phyloP scores from a whole-genome alignment of 2,888 invertebrate species.

The Conistra vaccinii region DNA sequence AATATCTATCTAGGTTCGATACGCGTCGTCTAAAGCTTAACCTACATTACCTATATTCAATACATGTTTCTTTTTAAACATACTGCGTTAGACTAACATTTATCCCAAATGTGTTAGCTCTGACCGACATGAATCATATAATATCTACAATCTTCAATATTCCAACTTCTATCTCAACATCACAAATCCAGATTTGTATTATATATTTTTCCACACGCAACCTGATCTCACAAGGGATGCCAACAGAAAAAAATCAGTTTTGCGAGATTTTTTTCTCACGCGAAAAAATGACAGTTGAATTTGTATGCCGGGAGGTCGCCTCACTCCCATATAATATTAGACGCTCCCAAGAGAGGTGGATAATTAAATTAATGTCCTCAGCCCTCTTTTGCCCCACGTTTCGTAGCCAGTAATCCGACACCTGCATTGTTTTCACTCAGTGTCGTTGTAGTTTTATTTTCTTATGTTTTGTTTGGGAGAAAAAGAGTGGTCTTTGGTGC shows the following conservation, averaged over 20 bases:
- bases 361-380: conserved; percentile 90
- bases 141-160: background rate
- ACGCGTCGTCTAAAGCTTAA: too few species aligned
- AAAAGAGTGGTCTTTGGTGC: conserved; percentile 44
- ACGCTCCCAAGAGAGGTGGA: conserved; percentile 84
- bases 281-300: conserved; percentile 89
- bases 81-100: background rate
- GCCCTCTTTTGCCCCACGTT: conserved; percentile 84
- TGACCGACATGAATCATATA: background rate
- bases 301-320: conserved; percentile 82
- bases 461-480: conserved; percentile 66
- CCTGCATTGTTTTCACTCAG: conserved; percentile 87
- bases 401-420: conserved; percentile 87
- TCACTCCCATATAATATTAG: conserved; percentile 88
- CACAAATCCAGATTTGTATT: conserved; percentile 83
- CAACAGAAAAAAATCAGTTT: conserved; percentile 82
- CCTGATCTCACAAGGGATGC: conserved; percentile 86
- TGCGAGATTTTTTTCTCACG: conserved; percentile 90
- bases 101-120: background rate
- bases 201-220: conserved; percentile 83
- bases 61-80: too few species aligned
- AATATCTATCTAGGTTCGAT: too few species aligned
- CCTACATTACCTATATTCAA: too few species aligned
- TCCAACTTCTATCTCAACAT: conserved; percentile 59
- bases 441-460: conserved; percentile 75